These are phyloP conservation scores for Stegana nigrithorax DNA, from an alignment of 2,888 invertebrate genomes.

Conservation along the genomic window DNA sequence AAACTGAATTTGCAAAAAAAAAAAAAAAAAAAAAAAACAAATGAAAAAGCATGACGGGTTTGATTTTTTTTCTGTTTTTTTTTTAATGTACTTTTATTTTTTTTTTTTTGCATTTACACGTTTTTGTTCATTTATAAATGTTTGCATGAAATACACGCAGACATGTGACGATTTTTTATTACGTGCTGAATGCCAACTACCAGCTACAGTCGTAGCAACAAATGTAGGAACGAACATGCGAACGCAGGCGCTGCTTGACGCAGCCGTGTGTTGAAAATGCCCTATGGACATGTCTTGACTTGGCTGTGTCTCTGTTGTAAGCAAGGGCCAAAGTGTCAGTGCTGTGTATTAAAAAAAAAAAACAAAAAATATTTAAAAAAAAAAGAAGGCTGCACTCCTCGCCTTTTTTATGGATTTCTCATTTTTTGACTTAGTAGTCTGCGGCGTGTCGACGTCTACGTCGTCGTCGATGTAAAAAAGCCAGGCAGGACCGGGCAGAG, in stretches of 20 bases:
- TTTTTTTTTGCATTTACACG: neutral
- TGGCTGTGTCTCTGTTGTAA: neutral
- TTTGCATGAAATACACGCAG: slow-evolving; percentile 31
- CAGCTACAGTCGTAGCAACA: neutral
- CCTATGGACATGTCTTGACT: slow-evolving; percentile 9
- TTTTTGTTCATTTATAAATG: slow-evolving; percentile 8
- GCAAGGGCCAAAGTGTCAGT: slow-evolving; percentile 1
- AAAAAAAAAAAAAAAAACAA: slow-evolving; percentile 21
- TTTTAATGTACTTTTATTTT: neutral
- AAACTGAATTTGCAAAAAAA: neutral
- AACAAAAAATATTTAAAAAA: too few relatives aligned
- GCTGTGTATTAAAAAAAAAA: too few relatives aligned
- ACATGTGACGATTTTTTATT: slow-evolving; percentile 40
- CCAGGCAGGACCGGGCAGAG: slow-evolving; percentile 17
- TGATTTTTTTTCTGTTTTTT: slow-evolving; percentile 1
- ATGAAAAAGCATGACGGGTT: too few relatives aligned
- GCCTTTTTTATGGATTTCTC: slow-evolving; percentile 2
- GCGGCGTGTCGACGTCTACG: slow-evolving; percentile 5
- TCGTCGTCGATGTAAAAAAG: slow-evolving; percentile 24
- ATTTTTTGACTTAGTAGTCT: slow-evolving; percentile 16
- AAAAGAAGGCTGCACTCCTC: neutral
- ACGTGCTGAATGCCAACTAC: slow-evolving; percentile 10
- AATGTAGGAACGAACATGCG: neutral
- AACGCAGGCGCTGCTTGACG: slow-evolving; percentile 15
- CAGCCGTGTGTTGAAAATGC: slow-evolving; percentile 13